Conservation (phyloP, 2,113 vertebrate genomes). For the Raja brachyura region DNA sequence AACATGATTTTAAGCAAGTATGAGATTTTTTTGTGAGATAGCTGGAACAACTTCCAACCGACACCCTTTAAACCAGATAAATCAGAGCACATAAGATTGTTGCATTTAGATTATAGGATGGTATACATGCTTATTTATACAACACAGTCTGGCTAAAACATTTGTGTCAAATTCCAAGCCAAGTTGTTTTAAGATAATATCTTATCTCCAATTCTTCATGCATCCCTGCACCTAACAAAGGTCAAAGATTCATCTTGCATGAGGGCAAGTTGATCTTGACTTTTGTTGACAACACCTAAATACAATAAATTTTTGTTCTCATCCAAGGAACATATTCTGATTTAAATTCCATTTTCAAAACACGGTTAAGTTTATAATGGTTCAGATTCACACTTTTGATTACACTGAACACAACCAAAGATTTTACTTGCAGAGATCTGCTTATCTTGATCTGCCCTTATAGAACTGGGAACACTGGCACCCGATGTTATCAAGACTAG, state of each 20-base stretch:
- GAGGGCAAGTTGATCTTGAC: neutral
- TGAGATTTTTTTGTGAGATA: neutral
- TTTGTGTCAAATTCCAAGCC: neutral
- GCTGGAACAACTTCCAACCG: neutral
- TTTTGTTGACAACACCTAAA: neutral
- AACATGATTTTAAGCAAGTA: neutral
- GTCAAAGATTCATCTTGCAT: neutral
- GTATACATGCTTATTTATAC: neutral
- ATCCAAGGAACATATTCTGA: neutral
- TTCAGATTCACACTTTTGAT: neutral
- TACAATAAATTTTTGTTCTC: neutral
- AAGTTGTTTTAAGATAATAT: neutral
- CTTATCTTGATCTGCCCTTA: neutral
- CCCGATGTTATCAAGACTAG: neutral
- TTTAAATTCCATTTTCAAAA: conserved; percentile 14
- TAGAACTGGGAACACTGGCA: neutral
- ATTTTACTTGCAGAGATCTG: neutral
- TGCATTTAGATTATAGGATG: neutral
- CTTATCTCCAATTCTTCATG: neutral
- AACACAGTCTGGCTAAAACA: neutral
- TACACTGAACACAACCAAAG: neutral
- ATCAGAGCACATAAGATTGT: neutral
- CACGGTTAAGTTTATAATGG: neutral
- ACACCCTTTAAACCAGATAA: neutral
- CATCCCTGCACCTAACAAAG: neutral